Percentiles rank a stretch among this genome's conserved stretches.
Conservation (phyloP, 1,140 invertebrate genomes). For the Cylas formicarius region DNA sequence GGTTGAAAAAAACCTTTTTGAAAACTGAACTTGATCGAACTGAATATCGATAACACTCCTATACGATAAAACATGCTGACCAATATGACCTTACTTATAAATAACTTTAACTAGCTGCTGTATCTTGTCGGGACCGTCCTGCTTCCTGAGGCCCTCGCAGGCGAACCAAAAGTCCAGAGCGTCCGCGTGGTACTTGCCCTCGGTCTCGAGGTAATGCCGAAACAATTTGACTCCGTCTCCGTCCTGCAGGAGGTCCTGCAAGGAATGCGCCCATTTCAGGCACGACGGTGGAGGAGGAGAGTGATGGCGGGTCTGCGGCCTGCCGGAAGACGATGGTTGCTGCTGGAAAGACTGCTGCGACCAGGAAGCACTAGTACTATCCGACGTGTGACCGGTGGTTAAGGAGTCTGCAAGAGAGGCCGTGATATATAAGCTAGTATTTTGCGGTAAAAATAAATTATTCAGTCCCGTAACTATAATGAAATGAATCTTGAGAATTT, state of each 20-base stretch:
- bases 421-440: no score
- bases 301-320: constrained; percentile 23
- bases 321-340: neutral
- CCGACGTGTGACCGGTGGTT: constrained; percentile 9
- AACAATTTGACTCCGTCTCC: constrained; percentile 80
- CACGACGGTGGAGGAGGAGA: constrained; percentile 63
- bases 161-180: constrained; percentile 86
- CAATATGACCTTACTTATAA: constrained; percentile 55
- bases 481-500: no score
- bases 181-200: constrained; percentile 68
- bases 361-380: neutral
- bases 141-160: constrained; percentile 79
- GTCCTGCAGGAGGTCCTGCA: constrained; percentile 75
- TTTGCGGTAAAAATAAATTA: no score
- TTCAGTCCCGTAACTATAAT: no score
- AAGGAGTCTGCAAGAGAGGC: constrained; percentile 8
- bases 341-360: neutral
- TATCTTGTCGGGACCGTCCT: constrained; percentile 62
- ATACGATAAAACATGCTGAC: no score
- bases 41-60: no score
- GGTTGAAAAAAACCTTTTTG: no score
- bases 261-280: constrained; percentile 77
- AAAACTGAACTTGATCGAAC: no score
- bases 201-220: constrained; percentile 70
- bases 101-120: constrained; percentile 73